These are phyloP conservation scores for Meteorus colon DNA, from an alignment of 2,888 invertebrate species.

Conservation along the genomic window DNA sequence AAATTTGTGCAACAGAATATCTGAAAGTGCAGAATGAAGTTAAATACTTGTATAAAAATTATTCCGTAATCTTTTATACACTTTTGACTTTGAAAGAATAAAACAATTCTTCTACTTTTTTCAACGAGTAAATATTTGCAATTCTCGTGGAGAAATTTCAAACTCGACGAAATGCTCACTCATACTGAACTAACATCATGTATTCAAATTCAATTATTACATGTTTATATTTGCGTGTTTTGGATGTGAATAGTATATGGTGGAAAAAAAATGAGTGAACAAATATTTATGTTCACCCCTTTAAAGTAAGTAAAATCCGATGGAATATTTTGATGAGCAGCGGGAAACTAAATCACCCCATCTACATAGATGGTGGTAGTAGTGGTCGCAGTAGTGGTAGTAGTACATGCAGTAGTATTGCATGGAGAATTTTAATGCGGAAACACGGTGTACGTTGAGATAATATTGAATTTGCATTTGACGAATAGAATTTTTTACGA, in stretches of 20 bases:
- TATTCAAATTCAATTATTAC: slow-evolving; percentile 16
- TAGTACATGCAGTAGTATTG: not conserved
- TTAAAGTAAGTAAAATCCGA: slow-evolving; percentile 21
- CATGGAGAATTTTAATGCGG: slow-evolving; percentile 6
- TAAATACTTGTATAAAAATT: too few relatives aligned
- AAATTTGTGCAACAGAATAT: not conserved
- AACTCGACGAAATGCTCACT: not conserved
- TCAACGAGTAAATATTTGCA: not conserved
- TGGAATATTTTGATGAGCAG: slow-evolving; percentile 14
- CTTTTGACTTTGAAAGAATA: too few relatives aligned
- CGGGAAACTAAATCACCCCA: not conserved
- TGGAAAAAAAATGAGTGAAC: not conserved
- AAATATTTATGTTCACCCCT: not conserved
- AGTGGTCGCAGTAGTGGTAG: not conserved
- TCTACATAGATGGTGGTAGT: not conserved
- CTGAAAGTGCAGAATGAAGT: too few relatives aligned
- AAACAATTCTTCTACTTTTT: not conserved
- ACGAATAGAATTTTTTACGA: slow-evolving; percentile 12
- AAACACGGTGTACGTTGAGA: not conserved
- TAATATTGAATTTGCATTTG: slow-evolving; percentile 29
- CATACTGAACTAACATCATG: slow-evolving; percentile 7
- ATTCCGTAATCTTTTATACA: too few relatives aligned
- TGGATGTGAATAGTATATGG: not conserved
- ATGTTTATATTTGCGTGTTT: not conserved
- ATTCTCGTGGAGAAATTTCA: not conserved